These are phyloP conservation scores for Melanerpes formicivorus DNA, from an alignment of 2,113 vertebrate species.

Conservation along the genomic window DNA sequence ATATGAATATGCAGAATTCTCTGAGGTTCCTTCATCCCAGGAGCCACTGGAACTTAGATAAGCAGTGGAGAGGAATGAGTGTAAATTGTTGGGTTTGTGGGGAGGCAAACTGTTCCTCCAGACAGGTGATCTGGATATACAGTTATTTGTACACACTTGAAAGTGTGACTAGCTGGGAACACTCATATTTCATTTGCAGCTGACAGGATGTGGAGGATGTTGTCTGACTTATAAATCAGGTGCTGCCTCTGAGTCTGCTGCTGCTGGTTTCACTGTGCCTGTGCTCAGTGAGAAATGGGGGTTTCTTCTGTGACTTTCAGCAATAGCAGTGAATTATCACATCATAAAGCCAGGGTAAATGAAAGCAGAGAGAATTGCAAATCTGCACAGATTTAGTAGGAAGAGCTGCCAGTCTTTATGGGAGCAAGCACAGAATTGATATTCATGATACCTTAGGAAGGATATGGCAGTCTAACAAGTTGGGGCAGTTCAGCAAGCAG, in stretches of 20 bases:
- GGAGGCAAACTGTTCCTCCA: neutral
- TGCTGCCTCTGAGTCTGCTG: neutral
- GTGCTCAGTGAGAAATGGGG: neutral
- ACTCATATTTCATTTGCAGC: neutral
- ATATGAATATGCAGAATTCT: neutral
- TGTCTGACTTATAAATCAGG: neutral
- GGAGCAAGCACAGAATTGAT: neutral
- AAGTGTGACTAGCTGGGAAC: neutral
- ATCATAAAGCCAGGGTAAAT: neutral
- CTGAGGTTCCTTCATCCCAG: neutral
- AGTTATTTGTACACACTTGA: neutral
- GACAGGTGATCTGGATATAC: neutral
- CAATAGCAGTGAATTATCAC: conserved; percentile 17
- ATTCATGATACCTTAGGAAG: conserved; percentile 58
- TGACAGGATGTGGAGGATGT: neutral
- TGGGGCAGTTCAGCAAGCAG: conserved; percentile 13
- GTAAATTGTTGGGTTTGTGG: rapidly evolving
- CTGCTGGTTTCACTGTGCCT: neutral
- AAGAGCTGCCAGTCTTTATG: neutral
- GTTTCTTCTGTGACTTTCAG: neutral
- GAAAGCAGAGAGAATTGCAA: neutral
- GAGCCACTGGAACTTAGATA: neutral
- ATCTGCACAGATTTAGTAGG: conserved; percentile 22
- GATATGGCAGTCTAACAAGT: conserved; percentile 18
- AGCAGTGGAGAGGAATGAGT: rapidly evolving